Evolutionary conservation across 2,797 vertebrate genomes (phyloP).

Genomic region (Lophotriccus pileatus): DNA sequence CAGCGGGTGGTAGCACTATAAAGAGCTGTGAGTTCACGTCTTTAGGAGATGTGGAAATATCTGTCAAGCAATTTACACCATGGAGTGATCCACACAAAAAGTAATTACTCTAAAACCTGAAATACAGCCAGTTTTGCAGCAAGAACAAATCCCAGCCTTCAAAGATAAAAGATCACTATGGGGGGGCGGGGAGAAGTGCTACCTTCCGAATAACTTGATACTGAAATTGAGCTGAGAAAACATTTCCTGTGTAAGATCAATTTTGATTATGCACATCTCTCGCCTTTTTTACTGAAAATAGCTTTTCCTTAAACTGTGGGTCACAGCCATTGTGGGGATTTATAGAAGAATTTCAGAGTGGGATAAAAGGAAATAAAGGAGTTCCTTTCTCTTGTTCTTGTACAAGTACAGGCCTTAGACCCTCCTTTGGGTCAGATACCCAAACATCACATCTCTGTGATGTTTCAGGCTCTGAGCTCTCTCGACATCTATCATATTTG

Average conservation of each 20-base stretch:
- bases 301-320: not conserved
- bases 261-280: accelerated
- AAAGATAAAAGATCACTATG: not conserved
- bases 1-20: not conserved
- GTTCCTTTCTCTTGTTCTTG: not conserved
- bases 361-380: not conserved
- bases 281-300: not conserved
- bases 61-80: not conserved
- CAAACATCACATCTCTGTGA: accelerated
- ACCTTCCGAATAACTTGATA: not conserved
- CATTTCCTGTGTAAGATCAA: not conserved
- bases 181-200: not conserved
- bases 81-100: not conserved
- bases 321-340: not conserved
- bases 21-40: not conserved
- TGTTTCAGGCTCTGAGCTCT: not conserved
- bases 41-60: not conserved
- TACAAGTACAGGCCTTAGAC: not conserved
- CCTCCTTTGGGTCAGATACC: not conserved
- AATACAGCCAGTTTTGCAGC: not conserved
- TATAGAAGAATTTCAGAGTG: not conserved
- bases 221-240: not conserved
- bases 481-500: accelerated
- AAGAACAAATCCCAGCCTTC: not conserved
- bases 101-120: not conserved